These are phyloP conservation scores for Neomicropteryx cornuta DNA, from an alignment of 1,140 invertebrate genomes.

Conservation along the genomic window DNA sequence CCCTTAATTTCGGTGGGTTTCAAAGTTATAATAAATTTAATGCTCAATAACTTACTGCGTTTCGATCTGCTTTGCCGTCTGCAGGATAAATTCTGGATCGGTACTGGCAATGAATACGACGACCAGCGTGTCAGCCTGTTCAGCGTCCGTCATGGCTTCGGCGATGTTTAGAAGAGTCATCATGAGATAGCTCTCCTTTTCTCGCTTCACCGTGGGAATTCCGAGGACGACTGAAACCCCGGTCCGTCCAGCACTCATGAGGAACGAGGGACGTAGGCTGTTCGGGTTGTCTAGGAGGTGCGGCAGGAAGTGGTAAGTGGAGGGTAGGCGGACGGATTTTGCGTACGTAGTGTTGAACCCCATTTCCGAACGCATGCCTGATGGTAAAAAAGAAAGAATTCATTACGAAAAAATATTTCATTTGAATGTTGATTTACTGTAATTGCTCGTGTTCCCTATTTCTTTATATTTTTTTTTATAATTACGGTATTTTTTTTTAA, in stretches of 20 bases:
- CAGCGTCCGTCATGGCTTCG: slow-evolving; percentile 62
- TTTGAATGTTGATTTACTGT: neutral
- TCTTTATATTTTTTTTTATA: neutral
- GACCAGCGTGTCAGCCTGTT: slow-evolving; percentile 72
- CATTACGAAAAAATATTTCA: neutral
- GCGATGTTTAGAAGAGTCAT: slow-evolving; percentile 81
- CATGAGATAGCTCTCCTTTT: slow-evolving; percentile 81
- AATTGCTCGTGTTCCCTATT: neutral
- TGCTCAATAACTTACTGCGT: slow-evolving; percentile 64
- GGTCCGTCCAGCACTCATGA: slow-evolving; percentile 59
- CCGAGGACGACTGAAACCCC: slow-evolving; percentile 75
- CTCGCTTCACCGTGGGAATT: slow-evolving; percentile 77
- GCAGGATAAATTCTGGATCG: slow-evolving; percentile 57
- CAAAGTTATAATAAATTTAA: too few relatives aligned
- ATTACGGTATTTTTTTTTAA: slow-evolving; percentile 2
- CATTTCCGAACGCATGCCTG: slow-evolving; percentile 27
- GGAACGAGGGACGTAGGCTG: slow-evolving; percentile 67
- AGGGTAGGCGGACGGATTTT: slow-evolving; percentile 49
- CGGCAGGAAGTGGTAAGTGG: slow-evolving; percentile 78
- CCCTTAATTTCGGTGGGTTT: too few relatives aligned
- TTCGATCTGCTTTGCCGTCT: slow-evolving; percentile 64
- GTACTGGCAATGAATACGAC: slow-evolving; percentile 87
- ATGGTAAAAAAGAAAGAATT: slow-evolving; percentile 7
- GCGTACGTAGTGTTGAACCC: slow-evolving; percentile 24
- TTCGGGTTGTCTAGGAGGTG: slow-evolving; percentile 71